These are phyloP conservation scores for Mythimna pallens DNA, from an alignment of 2,888 invertebrate genomes.

Conservation along the genomic window DNA sequence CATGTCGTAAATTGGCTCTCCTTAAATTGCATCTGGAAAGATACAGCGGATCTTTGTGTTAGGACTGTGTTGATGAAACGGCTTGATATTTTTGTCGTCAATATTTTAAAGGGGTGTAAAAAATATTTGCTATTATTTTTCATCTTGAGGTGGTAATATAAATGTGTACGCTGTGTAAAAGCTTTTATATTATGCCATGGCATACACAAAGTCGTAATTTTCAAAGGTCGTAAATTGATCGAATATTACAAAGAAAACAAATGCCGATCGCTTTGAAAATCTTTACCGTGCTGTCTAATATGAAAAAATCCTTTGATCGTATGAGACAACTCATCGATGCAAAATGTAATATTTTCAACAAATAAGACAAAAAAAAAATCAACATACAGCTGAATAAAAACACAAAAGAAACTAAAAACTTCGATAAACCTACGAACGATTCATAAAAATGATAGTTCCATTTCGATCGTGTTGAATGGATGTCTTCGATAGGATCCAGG, in stretches of 20 bases:
- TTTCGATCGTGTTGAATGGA: conserved; percentile 1
- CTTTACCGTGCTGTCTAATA: too few relatives aligned
- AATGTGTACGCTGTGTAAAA: not conserved
- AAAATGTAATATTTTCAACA: not conserved
- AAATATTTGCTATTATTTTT: not conserved
- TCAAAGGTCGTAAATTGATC: not conserved
- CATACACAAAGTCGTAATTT: not conserved
- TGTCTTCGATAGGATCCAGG: conserved; percentile 6
- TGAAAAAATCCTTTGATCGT: not conserved
- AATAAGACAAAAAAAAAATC: not conserved
- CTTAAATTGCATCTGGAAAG: conserved; percentile 31
- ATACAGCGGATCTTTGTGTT: conserved; percentile 9
- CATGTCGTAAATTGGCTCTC: conserved; percentile 43
- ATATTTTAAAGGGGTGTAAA: conserved; percentile 24
- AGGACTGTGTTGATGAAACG: conserved; percentile 29
- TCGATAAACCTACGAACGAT: not conserved
- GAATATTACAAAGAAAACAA: not conserved
- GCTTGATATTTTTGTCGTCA: conserved; percentile 18
- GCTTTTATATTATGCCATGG: not conserved
- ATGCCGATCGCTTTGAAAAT: not conserved
- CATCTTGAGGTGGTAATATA: not conserved
- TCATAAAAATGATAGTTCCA: not conserved
- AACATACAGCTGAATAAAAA: not conserved
- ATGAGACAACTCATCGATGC: not conserved
- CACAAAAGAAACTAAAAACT: not conserved